Conservation (phyloP, 2,797 vertebrate genomes). For the Cygnus olor region DNA sequence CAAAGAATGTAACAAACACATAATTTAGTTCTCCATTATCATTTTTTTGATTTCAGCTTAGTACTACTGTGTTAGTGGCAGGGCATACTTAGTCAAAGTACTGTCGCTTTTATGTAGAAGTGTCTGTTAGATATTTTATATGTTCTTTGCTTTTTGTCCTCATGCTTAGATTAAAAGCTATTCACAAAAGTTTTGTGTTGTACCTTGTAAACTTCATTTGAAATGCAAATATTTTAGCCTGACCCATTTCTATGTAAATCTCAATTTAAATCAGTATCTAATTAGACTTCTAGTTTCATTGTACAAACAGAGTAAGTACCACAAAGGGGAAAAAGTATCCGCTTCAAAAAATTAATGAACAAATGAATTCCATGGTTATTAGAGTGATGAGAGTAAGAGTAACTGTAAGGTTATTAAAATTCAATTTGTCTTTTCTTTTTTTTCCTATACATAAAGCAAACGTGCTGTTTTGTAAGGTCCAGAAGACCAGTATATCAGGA, state of each 20-base stretch:
- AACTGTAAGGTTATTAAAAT: not conserved
- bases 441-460: not conserved
- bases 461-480: not conserved
- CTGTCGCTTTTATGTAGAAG: not conserved
- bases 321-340: not conserved
- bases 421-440: not conserved
- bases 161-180: not conserved
- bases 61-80: not conserved
- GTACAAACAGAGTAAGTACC: not conserved
- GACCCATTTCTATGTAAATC: not conserved
- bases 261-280: conserved; percentile 7
- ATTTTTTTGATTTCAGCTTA: not conserved
- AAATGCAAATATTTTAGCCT: conserved; percentile 3
- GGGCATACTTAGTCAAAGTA: not conserved
- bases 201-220: not conserved
- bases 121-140: not conserved
- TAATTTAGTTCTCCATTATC: not conserved
- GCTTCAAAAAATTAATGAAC: not conserved
- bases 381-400: not conserved
- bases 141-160: not conserved
- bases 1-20: not conserved
- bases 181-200: not conserved
- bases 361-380: not conserved
- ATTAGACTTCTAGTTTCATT: not conserved
- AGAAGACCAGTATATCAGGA: not conserved